Evolutionary conservation across 2,113 vertebrate genomes (phyloP), one percentile per base, ranked within the genome.

Genomic region (Pelecanus crispus): DNA sequence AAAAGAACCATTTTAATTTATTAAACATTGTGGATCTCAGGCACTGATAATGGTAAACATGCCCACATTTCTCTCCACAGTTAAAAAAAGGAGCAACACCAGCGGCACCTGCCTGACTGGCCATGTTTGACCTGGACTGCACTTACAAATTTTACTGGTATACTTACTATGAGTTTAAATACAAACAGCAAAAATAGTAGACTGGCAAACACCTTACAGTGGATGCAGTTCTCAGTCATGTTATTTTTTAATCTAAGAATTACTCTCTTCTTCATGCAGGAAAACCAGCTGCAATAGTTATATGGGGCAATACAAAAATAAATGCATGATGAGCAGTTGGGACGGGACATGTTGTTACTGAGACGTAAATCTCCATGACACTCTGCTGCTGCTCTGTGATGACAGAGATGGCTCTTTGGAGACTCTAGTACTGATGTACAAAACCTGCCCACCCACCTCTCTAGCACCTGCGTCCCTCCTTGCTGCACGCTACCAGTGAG

Each of bases 1-100:
- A 56, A 89, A 74, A 93, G 72, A 81, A 81, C 0, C 1, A n/a
- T 49, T 77, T 88, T 29, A 45, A 86, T 91, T 96, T 92, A 92
- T 75, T 58, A 91, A 92, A 63, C 52, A 4, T 4, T 26, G 65
- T 79, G 88, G 81, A 67, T 86, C 62, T 87, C 62, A 10, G 59
- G 61, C 73, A 71, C n/a, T 77, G 66, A 68, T 59, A 53, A 70
- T 52, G 45, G 77, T 47, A 80, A 78, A 47, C 65, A 45, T 36
- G 77, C 32, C 75, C 66, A 49, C 62, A 25, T 55, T 82, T 90
- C 63, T 85, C 59, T 62, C 47, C 77, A 45, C 34, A 40, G 40
- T 47, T 32, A 8, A 29, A 55, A 71, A 47, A 85, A 67, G 67
- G 45, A 61, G 68, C 65, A 67, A 17, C 55, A 75, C 53, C 75